Conservation (phyloP, 2,888 invertebrate genomes). For the Agriopis aurantiaria region DNA sequence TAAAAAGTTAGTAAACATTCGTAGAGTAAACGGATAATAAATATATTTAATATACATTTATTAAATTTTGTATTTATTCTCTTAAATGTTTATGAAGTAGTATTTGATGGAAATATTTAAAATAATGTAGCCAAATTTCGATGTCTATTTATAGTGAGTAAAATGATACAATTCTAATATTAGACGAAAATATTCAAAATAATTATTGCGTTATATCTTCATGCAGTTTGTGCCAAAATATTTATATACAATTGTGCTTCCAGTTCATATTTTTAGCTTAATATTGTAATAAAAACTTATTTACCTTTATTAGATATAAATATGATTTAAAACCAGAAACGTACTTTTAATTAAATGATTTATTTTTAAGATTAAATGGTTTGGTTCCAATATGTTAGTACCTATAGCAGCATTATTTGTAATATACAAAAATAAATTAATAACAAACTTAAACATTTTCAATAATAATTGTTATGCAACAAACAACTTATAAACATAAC, state of each 20-base stretch:
- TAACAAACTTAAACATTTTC: not conserved
- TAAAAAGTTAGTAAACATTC: constrained; percentile 52
- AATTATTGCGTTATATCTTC: not conserved
- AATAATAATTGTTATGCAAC: no score
- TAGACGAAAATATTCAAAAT: not conserved
- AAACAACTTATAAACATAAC: not conserved
- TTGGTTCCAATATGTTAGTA: not conserved
- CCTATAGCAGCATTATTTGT: no score
- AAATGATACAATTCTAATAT: constrained; percentile 4
- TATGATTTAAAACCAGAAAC: constrained; percentile 23
- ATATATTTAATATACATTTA: constrained; percentile 21
- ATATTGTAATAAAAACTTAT: constrained; percentile 14
- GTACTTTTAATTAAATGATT: constrained; percentile 18
- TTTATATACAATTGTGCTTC: constrained; percentile 26
- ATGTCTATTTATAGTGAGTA: constrained; percentile 10
- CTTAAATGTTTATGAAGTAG: constrained; percentile 41
- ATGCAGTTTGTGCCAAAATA: constrained; percentile 18
- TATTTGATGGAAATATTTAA: constrained; percentile 39
- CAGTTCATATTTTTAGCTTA: constrained; percentile 13
- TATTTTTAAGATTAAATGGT: constrained; percentile 22
- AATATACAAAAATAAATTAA: no score
- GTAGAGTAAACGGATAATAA: constrained; percentile 38
- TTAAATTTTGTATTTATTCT: constrained; percentile 53
- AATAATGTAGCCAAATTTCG: constrained; percentile 12
- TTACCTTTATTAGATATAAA: constrained; percentile 17